phyloP scores from a whole-genome alignment of 2,888 invertebrate genomes.

The Lordiphosa fenestrarum region DNA sequence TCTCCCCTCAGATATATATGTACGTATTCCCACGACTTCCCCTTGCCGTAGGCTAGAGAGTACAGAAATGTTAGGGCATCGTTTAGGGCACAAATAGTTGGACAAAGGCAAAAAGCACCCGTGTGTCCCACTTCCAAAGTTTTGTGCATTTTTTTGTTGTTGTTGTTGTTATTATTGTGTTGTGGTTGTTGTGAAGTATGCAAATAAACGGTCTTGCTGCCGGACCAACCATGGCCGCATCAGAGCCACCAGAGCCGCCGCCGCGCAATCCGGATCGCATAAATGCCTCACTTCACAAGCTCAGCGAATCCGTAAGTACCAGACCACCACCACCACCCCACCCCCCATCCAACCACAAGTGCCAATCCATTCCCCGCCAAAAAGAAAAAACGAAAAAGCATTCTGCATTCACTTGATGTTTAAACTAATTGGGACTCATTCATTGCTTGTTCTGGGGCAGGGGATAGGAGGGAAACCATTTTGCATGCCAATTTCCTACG shows the following conservation, averaged over 20 bases:
- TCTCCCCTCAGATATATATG: slow-evolving; percentile 24
- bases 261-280: slow-evolving; percentile 81
- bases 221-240: slow-evolving; percentile 80
- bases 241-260: slow-evolving; percentile 81
- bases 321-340: slow-evolving; percentile 7
- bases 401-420: slow-evolving; percentile 59
- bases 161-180: slow-evolving; percentile 17
- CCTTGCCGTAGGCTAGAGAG: slow-evolving; percentile 41
- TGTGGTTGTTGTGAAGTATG: slow-evolving; percentile 68
- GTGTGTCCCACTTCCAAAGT: slow-evolving; percentile 6
- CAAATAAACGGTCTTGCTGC: slow-evolving; percentile 80
- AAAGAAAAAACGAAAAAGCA: neutral
- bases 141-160: slow-evolving; percentile 2
- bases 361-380: slow-evolving; percentile 12
- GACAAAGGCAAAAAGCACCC: slow-evolving; percentile 23
- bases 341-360: slow-evolving; percentile 1
- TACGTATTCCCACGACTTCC: slow-evolving; percentile 42
- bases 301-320: slow-evolving; percentile 80
- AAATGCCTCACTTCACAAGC: slow-evolving; percentile 80
- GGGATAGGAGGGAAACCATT: slow-evolving; percentile 29
- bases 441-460: slow-evolving; percentile 50
- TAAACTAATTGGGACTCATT: slow-evolving; percentile 71
- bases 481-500: slow-evolving; percentile 57
- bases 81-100: slow-evolving; percentile 41
- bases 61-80: slow-evolving; percentile 47